phyloP scores from a whole-genome alignment of 2,888 invertebrate genomes.

The Heteropelma amictum region DNA sequence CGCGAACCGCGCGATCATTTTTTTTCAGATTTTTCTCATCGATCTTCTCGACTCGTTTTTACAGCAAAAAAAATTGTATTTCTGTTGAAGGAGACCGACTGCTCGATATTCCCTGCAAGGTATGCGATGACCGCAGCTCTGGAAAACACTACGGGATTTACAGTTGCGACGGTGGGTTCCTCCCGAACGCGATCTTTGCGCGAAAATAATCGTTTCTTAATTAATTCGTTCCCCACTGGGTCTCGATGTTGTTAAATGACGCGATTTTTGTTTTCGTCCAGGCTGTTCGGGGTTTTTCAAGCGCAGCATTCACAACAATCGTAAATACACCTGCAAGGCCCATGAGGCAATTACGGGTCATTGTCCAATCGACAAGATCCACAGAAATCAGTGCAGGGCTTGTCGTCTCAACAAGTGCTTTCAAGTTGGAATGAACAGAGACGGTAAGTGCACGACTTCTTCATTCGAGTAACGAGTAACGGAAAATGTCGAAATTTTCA shows the following conservation, averaged over 20 bases:
- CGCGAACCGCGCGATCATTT: neutral
- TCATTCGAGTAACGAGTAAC: too few relatives aligned
- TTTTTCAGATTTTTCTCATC: neutral
- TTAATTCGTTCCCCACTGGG: too few relatives aligned
- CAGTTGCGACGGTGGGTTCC: slow-evolving; percentile 94
- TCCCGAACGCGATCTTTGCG: neutral
- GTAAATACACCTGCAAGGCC: slow-evolving; percentile 98
- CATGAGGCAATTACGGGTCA: slow-evolving; percentile 94
- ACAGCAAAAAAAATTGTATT: slow-evolving; percentile 6
- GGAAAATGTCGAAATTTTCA: too few relatives aligned
- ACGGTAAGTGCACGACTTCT: slow-evolving; percentile 91
- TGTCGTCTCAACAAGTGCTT: slow-evolving; percentile 97
- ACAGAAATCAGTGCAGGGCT: slow-evolving; percentile 97
- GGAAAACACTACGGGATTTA: slow-evolving; percentile 99
- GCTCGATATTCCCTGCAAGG: slow-evolving; percentile 98
- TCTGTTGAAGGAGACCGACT: slow-evolving; percentile 91
- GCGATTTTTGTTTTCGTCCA: slow-evolving; percentile 75
- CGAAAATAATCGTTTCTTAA: too few relatives aligned
- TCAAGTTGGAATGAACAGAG: slow-evolving; percentile 98
- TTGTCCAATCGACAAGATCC: slow-evolving; percentile 98
- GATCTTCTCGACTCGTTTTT: neutral
- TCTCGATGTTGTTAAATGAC: neutral
- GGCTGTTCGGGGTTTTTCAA: slow-evolving; percentile 98
- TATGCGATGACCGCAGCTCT: slow-evolving; percentile 98
- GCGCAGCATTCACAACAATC: slow-evolving; percentile 96